phyloP scores from a whole-genome alignment of 1,140 invertebrate genomes.

The Drosophila prosaltans region DNA sequence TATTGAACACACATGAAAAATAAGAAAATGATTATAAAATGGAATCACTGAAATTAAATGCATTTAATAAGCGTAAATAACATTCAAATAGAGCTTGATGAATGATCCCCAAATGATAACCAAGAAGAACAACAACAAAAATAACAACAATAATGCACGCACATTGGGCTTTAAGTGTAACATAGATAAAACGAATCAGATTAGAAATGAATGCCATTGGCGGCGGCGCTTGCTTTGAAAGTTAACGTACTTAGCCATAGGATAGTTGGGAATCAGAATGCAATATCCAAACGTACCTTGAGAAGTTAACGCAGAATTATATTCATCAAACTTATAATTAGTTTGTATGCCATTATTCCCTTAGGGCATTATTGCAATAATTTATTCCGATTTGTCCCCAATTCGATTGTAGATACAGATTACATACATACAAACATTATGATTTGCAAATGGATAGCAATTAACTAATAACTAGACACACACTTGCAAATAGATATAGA shows the following conservation, averaged over 20 bases:
- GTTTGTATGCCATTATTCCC: neutral
- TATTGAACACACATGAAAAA: neutral
- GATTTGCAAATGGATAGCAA: constrained; percentile 32
- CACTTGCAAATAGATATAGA: too few relatives aligned
- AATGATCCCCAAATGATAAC: neutral
- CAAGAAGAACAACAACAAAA: constrained; percentile 16
- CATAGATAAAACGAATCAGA: constrained; percentile 45
- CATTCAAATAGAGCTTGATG: constrained; percentile 71
- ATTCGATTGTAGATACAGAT: constrained; percentile 28
- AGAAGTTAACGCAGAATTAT: constrained; percentile 29
- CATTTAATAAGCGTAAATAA: constrained; percentile 75
- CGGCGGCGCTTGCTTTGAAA: constrained; percentile 31
- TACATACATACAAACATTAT: constrained; percentile 18
- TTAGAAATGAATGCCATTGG: constrained; percentile 20
- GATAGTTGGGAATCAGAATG: constrained; percentile 26
- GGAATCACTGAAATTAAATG: constrained; percentile 68
- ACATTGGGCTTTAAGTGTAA: constrained; percentile 49
- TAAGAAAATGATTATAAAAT: neutral
- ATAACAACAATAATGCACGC: constrained; percentile 27
- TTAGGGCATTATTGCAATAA: constrained; percentile 8
- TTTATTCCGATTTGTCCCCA: constrained; percentile 31
- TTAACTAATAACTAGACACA: constrained; percentile 24
- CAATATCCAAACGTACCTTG: constrained; percentile 55
- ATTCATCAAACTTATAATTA: constrained; percentile 3
- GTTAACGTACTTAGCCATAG: constrained; percentile 41